Conservation (phyloP, 2,888 invertebrate species). For the Norana najaformis region DNA sequence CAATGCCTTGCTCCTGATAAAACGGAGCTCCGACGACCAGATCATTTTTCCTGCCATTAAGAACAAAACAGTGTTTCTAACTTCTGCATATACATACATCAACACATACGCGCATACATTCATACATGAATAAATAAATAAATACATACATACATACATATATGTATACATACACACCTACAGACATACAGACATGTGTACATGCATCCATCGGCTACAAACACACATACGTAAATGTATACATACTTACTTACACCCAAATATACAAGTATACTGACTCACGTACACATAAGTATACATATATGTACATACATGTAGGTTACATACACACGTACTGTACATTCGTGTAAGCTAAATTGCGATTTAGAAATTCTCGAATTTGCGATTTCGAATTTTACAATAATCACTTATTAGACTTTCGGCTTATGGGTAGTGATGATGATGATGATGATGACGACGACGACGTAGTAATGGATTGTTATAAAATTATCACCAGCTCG, state of each 20-base stretch:
- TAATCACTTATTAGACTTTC: too few relatives aligned
- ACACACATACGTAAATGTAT: background rate
- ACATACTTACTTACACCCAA: background rate
- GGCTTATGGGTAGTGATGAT: too few relatives aligned
- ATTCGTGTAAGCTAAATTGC: too few relatives aligned
- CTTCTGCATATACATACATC: background rate
- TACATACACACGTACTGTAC: too few relatives aligned
- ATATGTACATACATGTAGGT: background rate
- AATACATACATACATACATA: background rate
- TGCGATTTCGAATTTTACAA: too few relatives aligned
- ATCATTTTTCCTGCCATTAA: conserved; percentile 67
- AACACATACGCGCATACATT: background rate
- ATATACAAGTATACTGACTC: too few relatives aligned
- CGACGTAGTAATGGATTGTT: background rate
- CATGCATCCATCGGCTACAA: too few relatives aligned
- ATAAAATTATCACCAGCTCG: background rate
- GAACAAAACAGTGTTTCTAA: background rate
- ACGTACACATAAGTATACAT: background rate
- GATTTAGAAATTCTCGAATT: too few relatives aligned
- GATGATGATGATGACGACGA: too few relatives aligned
- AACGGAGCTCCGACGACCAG: conserved; percentile 90
- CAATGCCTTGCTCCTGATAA: conserved; percentile 73
- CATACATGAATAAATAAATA: background rate
- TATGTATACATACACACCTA: background rate
- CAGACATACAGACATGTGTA: too few relatives aligned